Conservation (phyloP, 2,888 invertebrate species). For the Yponomeuta evonymella region DNA sequence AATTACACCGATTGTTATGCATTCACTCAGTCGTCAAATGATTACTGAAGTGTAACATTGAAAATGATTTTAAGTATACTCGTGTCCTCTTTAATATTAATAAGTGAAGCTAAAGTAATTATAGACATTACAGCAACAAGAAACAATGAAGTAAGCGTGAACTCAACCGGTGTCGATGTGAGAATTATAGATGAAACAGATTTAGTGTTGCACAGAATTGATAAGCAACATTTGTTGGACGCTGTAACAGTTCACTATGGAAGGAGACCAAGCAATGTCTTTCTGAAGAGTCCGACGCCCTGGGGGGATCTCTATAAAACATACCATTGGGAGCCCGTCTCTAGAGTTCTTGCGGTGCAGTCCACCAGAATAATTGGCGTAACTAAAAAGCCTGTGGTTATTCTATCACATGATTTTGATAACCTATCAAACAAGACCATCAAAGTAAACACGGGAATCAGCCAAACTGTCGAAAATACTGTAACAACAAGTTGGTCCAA, state of each 20-base stretch:
- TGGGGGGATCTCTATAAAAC: conserved; percentile 57
- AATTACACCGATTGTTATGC: background rate
- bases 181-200: conserved; percentile 39
- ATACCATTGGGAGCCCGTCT: conserved; percentile 51
- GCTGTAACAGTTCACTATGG: conserved; percentile 42
- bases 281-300: conserved; percentile 52
- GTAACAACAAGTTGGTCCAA: conserved; percentile 48
- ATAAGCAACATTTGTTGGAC: conserved; percentile 31
- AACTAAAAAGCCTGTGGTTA: conserved; percentile 33
- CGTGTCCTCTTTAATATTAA: conserved; percentile 5
- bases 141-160: conserved; percentile 31
- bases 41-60: background rate
- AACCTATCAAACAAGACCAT: conserved; percentile 45
- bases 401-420: conserved; percentile 49
- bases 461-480: conserved; percentile 51
- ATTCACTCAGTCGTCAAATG: background rate
- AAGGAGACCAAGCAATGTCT: conserved; percentile 37
- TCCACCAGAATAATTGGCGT: conserved; percentile 37
- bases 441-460: conserved; percentile 57
- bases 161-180: conserved; percentile 39
- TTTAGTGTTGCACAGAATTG: conserved; percentile 40
- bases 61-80: background rate
- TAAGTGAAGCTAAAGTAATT: conserved; percentile 35
- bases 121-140: conserved; percentile 34
- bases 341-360: conserved; percentile 38